phyloP scores from a whole-genome alignment of 2,888 invertebrate species.

The Sthenelais limicola region DNA sequence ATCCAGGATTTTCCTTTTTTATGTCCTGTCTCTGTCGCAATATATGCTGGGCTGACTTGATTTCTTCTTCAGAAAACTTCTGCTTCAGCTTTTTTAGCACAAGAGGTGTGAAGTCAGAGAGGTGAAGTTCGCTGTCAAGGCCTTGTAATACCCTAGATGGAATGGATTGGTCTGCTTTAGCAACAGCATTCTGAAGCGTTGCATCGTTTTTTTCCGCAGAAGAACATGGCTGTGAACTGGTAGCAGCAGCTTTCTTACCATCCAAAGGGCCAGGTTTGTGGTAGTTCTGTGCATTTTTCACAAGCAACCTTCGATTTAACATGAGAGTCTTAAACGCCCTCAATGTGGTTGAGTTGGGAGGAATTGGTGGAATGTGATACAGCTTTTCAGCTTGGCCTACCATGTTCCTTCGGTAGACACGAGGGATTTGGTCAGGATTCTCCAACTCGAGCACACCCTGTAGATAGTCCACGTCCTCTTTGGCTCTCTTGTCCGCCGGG shows the following conservation, averaged over 20 bases:
- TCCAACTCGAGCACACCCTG: neutral
- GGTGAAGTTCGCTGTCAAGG: too few relatives aligned
- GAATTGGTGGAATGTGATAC: slow-evolving; percentile 41
- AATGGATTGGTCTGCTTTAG: too few relatives aligned
- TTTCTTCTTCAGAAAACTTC: slow-evolving; percentile 12
- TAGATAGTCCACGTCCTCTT: neutral
- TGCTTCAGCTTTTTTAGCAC: slow-evolving; percentile 3
- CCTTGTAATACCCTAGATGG: neutral
- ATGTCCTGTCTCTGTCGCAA: slow-evolving; percentile 1
- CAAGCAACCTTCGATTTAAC: slow-evolving; percentile 29
- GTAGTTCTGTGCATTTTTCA: slow-evolving; percentile 33
- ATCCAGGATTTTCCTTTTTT: neutral
- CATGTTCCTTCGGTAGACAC: neutral
- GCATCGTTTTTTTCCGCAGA: too few relatives aligned
- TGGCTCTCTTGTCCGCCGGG: neutral
- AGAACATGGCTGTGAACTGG: too few relatives aligned
- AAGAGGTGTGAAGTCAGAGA: slow-evolving; percentile 14
- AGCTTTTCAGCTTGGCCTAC: neutral
- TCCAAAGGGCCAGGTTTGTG: slow-evolving; percentile 8
- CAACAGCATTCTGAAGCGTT: too few relatives aligned
- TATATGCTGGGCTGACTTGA: neutral
- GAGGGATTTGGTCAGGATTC: too few relatives aligned
- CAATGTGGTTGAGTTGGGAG: slow-evolving; percentile 39
- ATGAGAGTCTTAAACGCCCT: slow-evolving; percentile 39
- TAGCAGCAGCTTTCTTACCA: too few relatives aligned